Evolutionary conservation across 2,888 invertebrate genomes (phyloP), one percentile per base, ranked within the genome.

Genomic region (Cactoblastis cactorum): DNA sequence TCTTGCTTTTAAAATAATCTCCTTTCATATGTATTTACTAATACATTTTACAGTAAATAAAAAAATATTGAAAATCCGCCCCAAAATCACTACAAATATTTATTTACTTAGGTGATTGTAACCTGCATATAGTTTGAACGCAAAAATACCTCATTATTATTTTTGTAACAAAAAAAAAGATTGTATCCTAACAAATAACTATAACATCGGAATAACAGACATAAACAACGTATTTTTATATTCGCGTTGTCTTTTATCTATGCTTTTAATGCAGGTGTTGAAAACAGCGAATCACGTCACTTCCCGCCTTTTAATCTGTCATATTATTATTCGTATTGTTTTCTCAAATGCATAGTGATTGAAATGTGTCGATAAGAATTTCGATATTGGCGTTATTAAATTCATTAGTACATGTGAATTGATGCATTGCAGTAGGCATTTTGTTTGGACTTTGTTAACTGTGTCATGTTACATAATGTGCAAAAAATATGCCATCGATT

Each of bases 161-260:
- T n/a, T n/a, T n/a, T n/a, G n/a, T n/a, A n/a, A n/a, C n/a, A n/a
- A n/a, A n/a, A n/a, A n/a, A n/a, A n/a, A n/a, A n/a, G n/a, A n/a
- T n/a, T n/a, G n/a, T n/a, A n/a, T n/a, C n/a, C n/a, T n/a, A n/a
- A n/a, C n/a, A n/a, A n/a, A n/a, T n/a, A n/a, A 11, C 38, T 38
- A 11, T 9, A 38, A 38, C 8, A 19, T 17, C 3, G 17, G 17
- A 28, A 43, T 43, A 14, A 41, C 24, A 3, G 17, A 6, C 43
- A 28, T 15, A 43, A 28, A 43, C 41, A 24, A 11, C 5, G 39
- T 28, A 28, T 28, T 58, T 61, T 51, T 53, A 49, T 53, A 51
- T 51, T 51, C 50, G 46, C 43, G 45, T 49, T 53, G 57, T 48
- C 52, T 52, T 48, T 50, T 52, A 47, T 38, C 43, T 45, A 34